A percentile compares a stretch with the other conserved stretches of the same genome.
Conservation (phyloP, 1,140 invertebrate species). For the Pollicipes pollicipes region DNA sequence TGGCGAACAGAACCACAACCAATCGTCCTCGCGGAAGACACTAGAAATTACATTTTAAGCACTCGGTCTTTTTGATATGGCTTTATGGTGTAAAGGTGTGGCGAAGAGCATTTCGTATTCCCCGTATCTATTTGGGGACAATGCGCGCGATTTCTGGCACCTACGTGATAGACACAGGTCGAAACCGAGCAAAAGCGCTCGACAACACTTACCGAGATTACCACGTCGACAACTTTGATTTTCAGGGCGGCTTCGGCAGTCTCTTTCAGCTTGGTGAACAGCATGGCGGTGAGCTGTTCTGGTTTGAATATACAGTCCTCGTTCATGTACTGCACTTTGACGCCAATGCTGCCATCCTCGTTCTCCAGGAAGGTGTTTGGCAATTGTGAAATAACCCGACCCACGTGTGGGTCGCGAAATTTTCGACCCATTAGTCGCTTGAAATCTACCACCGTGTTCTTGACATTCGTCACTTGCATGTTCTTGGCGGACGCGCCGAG, state of each 20-base stretch:
- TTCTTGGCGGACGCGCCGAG: constrained; percentile 93
- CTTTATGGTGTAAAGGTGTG: too few relatives aligned
- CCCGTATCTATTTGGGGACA: too few relatives aligned
- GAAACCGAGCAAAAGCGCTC: too few relatives aligned
- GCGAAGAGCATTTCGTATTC: too few relatives aligned
- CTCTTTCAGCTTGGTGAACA: constrained; percentile 92
- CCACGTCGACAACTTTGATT: constrained; percentile 88
- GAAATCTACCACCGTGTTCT: constrained; percentile 86
- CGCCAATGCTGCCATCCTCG: constrained; percentile 15
- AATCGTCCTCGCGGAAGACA: too few relatives aligned
- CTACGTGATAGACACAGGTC: too few relatives aligned
- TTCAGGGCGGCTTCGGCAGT: constrained; percentile 67
- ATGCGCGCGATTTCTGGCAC: too few relatives aligned
- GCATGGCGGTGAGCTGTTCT: constrained; percentile 89
- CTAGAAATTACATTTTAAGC: too few relatives aligned
- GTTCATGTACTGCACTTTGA: constrained; percentile 64
- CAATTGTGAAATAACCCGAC: constrained; percentile 27
- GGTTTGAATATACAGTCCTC: constrained; percentile 75
- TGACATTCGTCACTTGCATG: constrained; percentile 89
- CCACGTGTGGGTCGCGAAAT: constrained; percentile 15
- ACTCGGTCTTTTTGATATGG: too few relatives aligned
- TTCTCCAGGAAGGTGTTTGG: constrained; percentile 27
- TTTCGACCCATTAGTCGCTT: constrained; percentile 66
- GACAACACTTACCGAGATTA: constrained; percentile 57
- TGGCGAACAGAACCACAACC: too few relatives aligned